A percentile compares a stretch with the other conserved stretches of the same genome.
Conservation (phyloP, 2,113 vertebrate genomes). For the Ophthalmolycus amberensis region DNA sequence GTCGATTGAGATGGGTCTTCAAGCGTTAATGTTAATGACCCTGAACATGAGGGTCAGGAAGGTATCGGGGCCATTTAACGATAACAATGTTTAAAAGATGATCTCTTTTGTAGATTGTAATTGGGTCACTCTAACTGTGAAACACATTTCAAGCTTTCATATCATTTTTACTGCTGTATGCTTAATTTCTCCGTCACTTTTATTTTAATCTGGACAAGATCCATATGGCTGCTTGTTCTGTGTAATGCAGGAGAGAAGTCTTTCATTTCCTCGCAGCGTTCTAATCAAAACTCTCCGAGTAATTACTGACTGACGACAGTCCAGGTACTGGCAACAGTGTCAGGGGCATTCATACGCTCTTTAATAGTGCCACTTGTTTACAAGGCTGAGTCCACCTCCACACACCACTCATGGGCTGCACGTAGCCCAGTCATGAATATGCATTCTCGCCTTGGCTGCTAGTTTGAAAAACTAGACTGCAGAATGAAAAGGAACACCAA, state of each 20-base stretch:
- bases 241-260: constrained; percentile 27
- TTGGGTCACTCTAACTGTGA: neutral
- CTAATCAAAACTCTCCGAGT: constrained; percentile 65
- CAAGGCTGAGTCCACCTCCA: constrained; percentile 67
- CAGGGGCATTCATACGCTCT: constrained; percentile 56
- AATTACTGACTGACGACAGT: constrained; percentile 67
- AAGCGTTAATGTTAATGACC: constrained; percentile 56
- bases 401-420: constrained; percentile 68
- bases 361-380: constrained; percentile 69
- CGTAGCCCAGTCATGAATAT: constrained; percentile 72
- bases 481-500: constrained; percentile 70
- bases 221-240: constrained; percentile 29
- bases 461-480: constrained; percentile 62
- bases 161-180: neutral
- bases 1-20: constrained; percentile 49
- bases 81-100: constrained; percentile 20
- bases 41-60: constrained; percentile 40
- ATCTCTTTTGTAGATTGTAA: neutral
- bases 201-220: constrained; percentile 29
- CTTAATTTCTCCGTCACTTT: constrained; percentile 34
- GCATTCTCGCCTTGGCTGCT: constrained; percentile 67
- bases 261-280: constrained; percentile 54
- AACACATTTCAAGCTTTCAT: constrained; percentile 24
- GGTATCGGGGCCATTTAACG: neutral
- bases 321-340: constrained; percentile 56